Percentiles rank a stretch among this genome's conserved stretches.
Evolutionary conservation across 2,888 invertebrate genomes (phyloP).

Genomic region (Microchrysa polita): DNA sequence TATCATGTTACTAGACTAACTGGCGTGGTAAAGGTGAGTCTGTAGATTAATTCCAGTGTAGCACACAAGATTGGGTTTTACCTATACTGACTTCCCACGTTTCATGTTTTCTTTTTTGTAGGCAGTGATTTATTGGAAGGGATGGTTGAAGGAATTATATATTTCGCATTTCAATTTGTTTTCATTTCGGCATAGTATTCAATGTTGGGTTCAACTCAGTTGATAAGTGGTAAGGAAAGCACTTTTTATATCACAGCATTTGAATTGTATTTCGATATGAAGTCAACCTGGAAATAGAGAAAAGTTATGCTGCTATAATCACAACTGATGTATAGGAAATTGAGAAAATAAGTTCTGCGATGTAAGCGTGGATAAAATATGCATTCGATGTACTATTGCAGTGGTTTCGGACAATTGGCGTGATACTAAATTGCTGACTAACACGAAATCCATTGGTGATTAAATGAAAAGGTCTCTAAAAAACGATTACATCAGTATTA

Average conservation of each 20-base stretch:
- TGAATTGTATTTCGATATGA: conserved; percentile 32
- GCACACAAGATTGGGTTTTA: not conserved
- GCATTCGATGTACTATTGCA: too few relatives aligned
- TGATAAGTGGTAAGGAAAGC: conserved; percentile 20
- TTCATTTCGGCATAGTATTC: conserved; percentile 26
- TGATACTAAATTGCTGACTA: too few relatives aligned
- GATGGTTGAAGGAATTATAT: not conserved
- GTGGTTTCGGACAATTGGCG: too few relatives aligned
- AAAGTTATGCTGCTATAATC: not conserved
- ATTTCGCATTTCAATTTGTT: conserved; percentile 8
- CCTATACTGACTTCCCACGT: not conserved
- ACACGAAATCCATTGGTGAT: too few relatives aligned
- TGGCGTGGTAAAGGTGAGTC: not conserved
- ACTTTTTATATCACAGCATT: conserved; percentile 42
- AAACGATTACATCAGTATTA: too few relatives aligned
- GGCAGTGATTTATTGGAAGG: not conserved
- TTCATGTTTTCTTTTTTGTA: conserved; percentile 25
- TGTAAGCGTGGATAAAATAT: too few relatives aligned
- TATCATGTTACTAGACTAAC: not conserved
- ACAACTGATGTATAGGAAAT: too few relatives aligned
- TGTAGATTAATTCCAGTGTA: not conserved
- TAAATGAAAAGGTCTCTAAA: too few relatives aligned
- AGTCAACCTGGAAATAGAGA: conserved; percentile 10
- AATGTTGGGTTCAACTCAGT: not conserved
- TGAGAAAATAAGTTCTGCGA: too few relatives aligned